These are phyloP conservation scores for Zaprionus lineosus DNA, from an alignment of 2,888 invertebrate species.

Conservation along the genomic window DNA sequence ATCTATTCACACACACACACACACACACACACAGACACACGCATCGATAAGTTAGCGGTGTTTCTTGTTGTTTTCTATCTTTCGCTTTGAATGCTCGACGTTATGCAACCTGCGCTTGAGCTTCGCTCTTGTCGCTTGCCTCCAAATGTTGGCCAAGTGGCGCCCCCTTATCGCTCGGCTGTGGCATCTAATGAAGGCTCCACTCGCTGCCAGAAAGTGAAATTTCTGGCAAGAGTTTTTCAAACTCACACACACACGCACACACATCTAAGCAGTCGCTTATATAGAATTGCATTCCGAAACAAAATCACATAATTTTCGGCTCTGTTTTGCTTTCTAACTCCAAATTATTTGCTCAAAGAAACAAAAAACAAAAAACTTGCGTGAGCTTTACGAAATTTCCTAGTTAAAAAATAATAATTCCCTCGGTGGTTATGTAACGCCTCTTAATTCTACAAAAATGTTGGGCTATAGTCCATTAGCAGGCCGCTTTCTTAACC, in stretches of 20 bases:
- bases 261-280: no score
- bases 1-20: constrained; percentile 20
- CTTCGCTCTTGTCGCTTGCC: constrained; percentile 53
- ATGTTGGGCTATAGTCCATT: constrained; percentile 7
- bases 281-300: constrained; percentile 36
- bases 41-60: constrained; percentile 26
- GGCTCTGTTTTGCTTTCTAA: constrained; percentile 51
- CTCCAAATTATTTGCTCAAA: constrained; percentile 7
- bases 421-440: constrained; percentile 57
- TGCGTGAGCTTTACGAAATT: constrained; percentile 52
- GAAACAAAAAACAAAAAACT: constrained; percentile 1
- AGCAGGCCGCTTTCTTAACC: constrained; percentile 28
- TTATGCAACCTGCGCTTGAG: constrained; percentile 68
- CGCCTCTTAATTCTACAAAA: constrained; percentile 35
- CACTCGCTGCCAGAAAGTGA: constrained; percentile 31
- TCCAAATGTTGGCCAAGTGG: constrained; percentile 59
- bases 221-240: constrained; percentile 22
- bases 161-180: constrained; percentile 31
- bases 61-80: constrained; percentile 11
- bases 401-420: constrained; percentile 27
- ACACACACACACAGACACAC: constrained; percentile 44
- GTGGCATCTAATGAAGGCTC: constrained; percentile 50
- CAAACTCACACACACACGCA: background rate
- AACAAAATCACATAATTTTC: constrained; percentile 5
- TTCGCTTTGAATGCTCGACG: constrained; percentile 43